Evolutionary conservation across 2,888 invertebrate species (phyloP).

Genomic region (Gisinianus flammeolus): DNA sequence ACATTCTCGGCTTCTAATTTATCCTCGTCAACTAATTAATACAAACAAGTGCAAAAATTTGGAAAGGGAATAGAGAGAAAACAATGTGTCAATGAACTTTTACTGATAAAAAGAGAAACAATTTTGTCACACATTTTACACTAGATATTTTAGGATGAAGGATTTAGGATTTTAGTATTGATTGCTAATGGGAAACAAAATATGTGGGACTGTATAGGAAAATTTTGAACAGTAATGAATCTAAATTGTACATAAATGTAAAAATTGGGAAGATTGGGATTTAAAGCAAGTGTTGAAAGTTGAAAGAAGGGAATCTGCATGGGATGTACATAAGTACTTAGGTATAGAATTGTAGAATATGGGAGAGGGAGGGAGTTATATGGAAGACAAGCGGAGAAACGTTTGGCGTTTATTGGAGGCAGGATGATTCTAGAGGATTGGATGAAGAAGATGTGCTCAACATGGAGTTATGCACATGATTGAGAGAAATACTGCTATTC

Average conservation of each 20-base stretch:
- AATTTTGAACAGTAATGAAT: no score
- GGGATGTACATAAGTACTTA: not conserved
- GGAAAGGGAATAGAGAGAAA: not conserved
- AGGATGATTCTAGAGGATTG: not conserved
- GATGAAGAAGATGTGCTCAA: slow-evolving; percentile 11
- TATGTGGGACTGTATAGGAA: not conserved
- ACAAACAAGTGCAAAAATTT: slow-evolving; percentile 10
- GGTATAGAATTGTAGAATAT: slow-evolving; percentile 15
- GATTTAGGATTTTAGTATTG: no score
- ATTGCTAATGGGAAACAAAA: not conserved
- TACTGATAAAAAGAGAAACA: no score
- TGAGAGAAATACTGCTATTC: slow-evolving; percentile 17
- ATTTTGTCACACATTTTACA: no score
- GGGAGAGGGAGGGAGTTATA: slow-evolving; percentile 9
- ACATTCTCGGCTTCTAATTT: slow-evolving; percentile 34
- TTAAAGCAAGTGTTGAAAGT: not conserved
- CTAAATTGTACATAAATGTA: not conserved
- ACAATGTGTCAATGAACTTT: no score
- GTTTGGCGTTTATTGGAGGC: slow-evolving; percentile 26
- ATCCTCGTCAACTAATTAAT: slow-evolving; percentile 34
- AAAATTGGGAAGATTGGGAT: not conserved
- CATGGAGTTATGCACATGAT: slow-evolving; percentile 29
- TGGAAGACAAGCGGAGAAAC: not conserved
- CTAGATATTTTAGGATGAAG: no score
- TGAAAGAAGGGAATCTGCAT: not conserved